Base-by-base conservation (phyloP, 2,888 invertebrate genomes). In the Trichopoda pennipes region DNA sequence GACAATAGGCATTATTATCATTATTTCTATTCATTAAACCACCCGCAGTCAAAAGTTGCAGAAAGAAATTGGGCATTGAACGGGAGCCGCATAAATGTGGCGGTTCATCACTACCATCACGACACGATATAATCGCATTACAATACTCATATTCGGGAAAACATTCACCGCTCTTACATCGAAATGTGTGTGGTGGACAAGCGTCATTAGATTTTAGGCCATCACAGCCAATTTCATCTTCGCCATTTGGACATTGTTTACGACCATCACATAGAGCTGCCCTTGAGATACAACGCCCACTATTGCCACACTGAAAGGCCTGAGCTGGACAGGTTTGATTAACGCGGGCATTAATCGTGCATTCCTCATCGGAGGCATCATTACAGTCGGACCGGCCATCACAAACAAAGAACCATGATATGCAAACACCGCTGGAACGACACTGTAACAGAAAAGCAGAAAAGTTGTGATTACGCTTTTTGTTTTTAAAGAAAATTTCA, bases 391-490 rank as follows among this genome's bases (percentile, higher is more conserved):
- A 93, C 84, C 95, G 94, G 16, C 91, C 89, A 89, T 97, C 97
- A 90, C 97, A 97, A 6, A 97, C 96, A 91, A 97, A 97, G 92
- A 96, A 97, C 97, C 97, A 97, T 86, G 96, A 97, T 88, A 97
- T 96, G 90, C 97, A 97, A 16, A 94, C 93, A 1, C 97, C 97
- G 68, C 95, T 95, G 69, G 95, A 95, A 38, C 95, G 95, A 89
- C 97, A 97, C 95, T 97, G 92, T 70, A 19, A 58, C 1, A 64
- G 14, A 12, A 23, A 53, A 73, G 56, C 32, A 3, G 14, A 35
- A 28, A 28, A 28, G 7, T 28, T 28, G 8, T 28, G 2, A 2
- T 4, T 28, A 6, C 28, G 4, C 28, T 28, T n/a, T n/a, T n/a
- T n/a, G n/a, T n/a, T n/a, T n/a, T n/a, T n/a, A n/a, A n/a, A n/a